Evolutionary conservation across 2,888 invertebrate genomes (phyloP).

Genomic region (Tipula unca): DNA sequence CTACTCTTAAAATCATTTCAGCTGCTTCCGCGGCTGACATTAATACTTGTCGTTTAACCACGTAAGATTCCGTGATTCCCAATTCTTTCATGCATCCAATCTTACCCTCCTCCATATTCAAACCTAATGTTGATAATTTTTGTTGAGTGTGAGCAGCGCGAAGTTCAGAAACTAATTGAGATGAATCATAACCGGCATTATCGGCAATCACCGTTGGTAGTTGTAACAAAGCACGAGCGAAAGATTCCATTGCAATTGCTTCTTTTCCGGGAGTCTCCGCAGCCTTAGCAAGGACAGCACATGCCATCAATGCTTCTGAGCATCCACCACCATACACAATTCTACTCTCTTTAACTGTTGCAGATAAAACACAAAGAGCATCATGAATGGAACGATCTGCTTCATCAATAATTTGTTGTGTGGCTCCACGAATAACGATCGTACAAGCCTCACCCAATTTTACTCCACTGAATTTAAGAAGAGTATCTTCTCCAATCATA

Average conservation of each 20-base stretch:
- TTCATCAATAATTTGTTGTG: conserved; percentile 96
- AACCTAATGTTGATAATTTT: conserved; percentile 49
- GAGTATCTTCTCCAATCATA: conserved; percentile 96
- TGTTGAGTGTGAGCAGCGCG: conserved; percentile 84
- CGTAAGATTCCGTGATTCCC: conserved; percentile 94
- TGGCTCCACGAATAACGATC: conserved; percentile 93
- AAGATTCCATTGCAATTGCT: conserved; percentile 93
- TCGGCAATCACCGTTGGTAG: conserved; percentile 95
- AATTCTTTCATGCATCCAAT: conserved; percentile 83
- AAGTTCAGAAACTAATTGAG: conserved; percentile 85
- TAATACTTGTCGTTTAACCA: conserved; percentile 93
- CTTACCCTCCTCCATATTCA: conserved; percentile 83
- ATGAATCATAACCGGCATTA: conserved; percentile 97
- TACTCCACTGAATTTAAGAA: conserved; percentile 91
- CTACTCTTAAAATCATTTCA: conserved; percentile 97
- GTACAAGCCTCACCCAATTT: conserved; percentile 95
- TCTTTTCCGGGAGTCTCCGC: conserved; percentile 92
- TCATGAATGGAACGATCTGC: conserved; percentile 98
- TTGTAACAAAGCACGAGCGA: conserved; percentile 79
- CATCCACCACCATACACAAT: conserved; percentile 91
- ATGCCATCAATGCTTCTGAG: conserved; percentile 95
- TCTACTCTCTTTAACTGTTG: conserved; percentile 88
- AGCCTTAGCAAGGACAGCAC: conserved; percentile 76
- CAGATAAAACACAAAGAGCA: conserved; percentile 91
- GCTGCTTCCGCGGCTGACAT: conserved; percentile 94